phyloP scores from a whole-genome alignment of 2,113 vertebrate species.

The Triplophysa tibetana region DNA sequence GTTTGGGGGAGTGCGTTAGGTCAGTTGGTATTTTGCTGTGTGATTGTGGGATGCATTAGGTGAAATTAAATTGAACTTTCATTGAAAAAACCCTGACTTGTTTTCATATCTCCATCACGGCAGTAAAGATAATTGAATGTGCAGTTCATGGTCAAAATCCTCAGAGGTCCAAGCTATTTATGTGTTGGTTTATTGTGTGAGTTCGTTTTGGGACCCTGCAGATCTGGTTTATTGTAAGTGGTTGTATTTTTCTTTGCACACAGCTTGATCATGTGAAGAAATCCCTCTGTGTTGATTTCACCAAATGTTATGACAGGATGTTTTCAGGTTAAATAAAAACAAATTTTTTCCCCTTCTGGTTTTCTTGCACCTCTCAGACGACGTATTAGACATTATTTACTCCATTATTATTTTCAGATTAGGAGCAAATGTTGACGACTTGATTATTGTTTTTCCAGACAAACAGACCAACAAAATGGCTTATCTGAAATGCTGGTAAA shows the following conservation, averaged over 20 bases:
- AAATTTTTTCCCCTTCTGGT: slow-evolving; percentile 28
- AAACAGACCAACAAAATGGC: background rate
- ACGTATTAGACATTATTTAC: slow-evolving; percentile 16
- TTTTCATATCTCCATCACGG: background rate
- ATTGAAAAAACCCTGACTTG: slow-evolving; percentile 5
- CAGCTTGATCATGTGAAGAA: background rate
- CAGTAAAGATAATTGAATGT: slow-evolving; percentile 23
- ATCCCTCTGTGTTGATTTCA: background rate
- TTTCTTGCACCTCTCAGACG: slow-evolving; percentile 39
- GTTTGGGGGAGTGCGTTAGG: background rate
- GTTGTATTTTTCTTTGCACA: background rate
- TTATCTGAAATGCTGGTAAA: slow-evolving; percentile 55
- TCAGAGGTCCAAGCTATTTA: slow-evolving; percentile 20
- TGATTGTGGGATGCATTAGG: slow-evolving; percentile 15
- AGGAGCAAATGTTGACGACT: slow-evolving; percentile 24
- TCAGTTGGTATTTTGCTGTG: background rate
- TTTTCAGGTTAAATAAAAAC: slow-evolving; percentile 38
- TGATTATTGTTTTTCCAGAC: slow-evolving; percentile 22
- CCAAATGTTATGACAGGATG: background rate
- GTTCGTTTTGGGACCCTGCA: background rate
- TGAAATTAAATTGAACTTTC: slow-evolving; percentile 32
- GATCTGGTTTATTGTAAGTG: background rate
- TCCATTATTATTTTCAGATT: slow-evolving; percentile 36
- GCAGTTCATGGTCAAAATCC: slow-evolving; percentile 32
- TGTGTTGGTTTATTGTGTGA: slow-evolving; percentile 11